phyloP scores from a whole-genome alignment of 1,140 invertebrate species.

The Paraescarpia echinospica region DNA sequence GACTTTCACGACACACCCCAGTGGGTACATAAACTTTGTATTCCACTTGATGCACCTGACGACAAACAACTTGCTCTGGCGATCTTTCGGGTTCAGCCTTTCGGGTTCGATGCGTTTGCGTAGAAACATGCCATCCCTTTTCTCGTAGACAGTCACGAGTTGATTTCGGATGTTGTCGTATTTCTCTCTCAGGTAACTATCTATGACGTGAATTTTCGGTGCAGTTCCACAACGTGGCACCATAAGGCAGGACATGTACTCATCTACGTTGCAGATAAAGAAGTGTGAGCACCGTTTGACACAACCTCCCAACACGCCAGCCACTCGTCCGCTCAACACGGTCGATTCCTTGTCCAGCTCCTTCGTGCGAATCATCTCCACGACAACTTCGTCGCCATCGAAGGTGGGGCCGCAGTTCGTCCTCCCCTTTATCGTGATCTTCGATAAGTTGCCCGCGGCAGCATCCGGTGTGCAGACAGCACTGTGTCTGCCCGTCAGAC shows the following conservation, averaged over 20 bases:
- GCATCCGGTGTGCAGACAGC: not conserved
- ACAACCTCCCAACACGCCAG: conserved; percentile 43
- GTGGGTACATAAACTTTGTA: conserved; percentile 33
- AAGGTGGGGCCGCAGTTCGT: conserved; percentile 44
- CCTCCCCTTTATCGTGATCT: conserved; percentile 39
- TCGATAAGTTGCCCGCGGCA: not conserved
- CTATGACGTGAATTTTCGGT: conserved; percentile 41
- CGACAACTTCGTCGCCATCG: conserved; percentile 46
- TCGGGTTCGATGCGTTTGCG: conserved; percentile 44
- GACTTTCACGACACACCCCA: conserved; percentile 48
- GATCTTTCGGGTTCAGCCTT: conserved; percentile 35
- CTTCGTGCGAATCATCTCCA: too few relatives aligned
- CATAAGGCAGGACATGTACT: conserved; percentile 44
- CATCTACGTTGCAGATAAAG: conserved; percentile 45
- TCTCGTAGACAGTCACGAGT: conserved; percentile 43
- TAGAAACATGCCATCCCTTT: conserved; percentile 34
- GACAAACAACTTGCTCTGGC: conserved; percentile 40
- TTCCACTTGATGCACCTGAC: conserved; percentile 51
- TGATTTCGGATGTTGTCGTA: conserved; percentile 23
- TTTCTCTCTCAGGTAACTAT: conserved; percentile 22
- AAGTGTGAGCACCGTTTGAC: conserved; percentile 37
- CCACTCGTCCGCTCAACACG: conserved; percentile 38
- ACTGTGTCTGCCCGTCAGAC: not conserved
- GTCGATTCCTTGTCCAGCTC: not conserved
- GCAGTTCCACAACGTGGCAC: conserved; percentile 45